phyloP scores from a whole-genome alignment of 2,113 vertebrate species.

The Tetraodon nigroviridis region DNA sequence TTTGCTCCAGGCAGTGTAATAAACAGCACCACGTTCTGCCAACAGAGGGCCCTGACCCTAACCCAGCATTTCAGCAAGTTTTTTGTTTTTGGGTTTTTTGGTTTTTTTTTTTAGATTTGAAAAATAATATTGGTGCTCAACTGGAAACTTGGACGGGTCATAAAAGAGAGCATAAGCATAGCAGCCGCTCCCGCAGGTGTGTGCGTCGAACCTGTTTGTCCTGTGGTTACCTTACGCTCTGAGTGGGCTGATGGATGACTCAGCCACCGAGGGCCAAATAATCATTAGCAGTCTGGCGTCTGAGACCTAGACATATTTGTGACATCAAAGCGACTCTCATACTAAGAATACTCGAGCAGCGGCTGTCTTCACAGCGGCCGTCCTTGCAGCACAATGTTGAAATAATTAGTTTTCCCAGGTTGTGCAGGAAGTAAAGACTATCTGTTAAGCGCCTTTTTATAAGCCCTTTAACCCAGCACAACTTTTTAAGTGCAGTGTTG shows the following conservation, averaged over 20 bases:
- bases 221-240: constrained; percentile 42
- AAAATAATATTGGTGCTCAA: too few relatives aligned
- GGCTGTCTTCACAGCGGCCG: constrained; percentile 36
- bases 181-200: constrained; percentile 13
- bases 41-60: too few relatives aligned
- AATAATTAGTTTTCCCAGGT: constrained; percentile 65
- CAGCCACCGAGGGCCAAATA: constrained; percentile 57
- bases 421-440: constrained; percentile 61
- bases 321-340: constrained; percentile 60
- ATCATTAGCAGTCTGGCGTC: constrained; percentile 64
- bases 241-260: constrained; percentile 36
- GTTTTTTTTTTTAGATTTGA: too few relatives aligned
- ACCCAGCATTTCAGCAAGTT: too few relatives aligned
- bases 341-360: constrained; percentile 58
- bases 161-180: constrained; percentile 3
- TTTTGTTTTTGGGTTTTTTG: too few relatives aligned
- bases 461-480: constrained; percentile 40
- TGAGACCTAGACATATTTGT: constrained; percentile 61
- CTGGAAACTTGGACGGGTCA: neutral
- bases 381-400: constrained; percentile 55
- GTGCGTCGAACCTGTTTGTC: constrained; percentile 47
- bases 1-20: too few relatives aligned
- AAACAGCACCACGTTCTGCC: too few relatives aligned
- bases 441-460: constrained; percentile 51
- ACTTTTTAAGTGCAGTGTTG: constrained; percentile 54